Percentiles rank a stretch among this genome's conserved stretches.
Evolutionary conservation across 2,888 invertebrate species (phyloP).

Genomic region (Plagodis dolabraria): DNA sequence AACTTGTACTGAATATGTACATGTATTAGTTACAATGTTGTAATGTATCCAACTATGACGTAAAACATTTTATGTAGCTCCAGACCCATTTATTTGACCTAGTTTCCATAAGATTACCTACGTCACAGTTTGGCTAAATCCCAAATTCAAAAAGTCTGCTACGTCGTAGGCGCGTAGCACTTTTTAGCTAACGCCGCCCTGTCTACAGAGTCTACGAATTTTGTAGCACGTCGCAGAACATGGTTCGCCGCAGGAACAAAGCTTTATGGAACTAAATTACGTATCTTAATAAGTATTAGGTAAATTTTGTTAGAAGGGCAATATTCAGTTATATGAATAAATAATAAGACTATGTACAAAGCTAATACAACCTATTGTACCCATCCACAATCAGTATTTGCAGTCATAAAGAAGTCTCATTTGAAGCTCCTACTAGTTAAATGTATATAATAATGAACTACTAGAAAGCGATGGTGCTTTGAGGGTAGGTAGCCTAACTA

Average conservation of each 20-base stretch:
- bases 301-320: too few species aligned
- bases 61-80: slow-evolving; percentile 38
- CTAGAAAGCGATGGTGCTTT: too few species aligned
- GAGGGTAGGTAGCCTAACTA: too few species aligned
- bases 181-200: slow-evolving; percentile 32
- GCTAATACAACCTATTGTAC: too few species aligned
- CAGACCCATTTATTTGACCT: slow-evolving; percentile 68
- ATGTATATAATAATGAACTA: too few species aligned
- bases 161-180: slow-evolving; percentile 40
- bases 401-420: too few species aligned
- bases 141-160: slow-evolving; percentile 63
- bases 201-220: slow-evolving; percentile 39
- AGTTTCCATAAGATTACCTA: slow-evolving; percentile 62
- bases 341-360: too few species aligned
- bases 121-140: slow-evolving; percentile 70
- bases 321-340: too few species aligned
- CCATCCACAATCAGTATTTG: too few species aligned
- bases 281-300: too few species aligned
- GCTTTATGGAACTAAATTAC: not conserved
- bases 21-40: slow-evolving; percentile 20
- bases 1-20: not conserved
- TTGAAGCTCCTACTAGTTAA: too few species aligned
- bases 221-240: slow-evolving; percentile 35
- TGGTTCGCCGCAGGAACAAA: slow-evolving; percentile 13
- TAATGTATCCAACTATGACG: slow-evolving; percentile 41